Base-by-base conservation (phyloP, 2,888 invertebrate species). In the Nineta flava region DNA sequence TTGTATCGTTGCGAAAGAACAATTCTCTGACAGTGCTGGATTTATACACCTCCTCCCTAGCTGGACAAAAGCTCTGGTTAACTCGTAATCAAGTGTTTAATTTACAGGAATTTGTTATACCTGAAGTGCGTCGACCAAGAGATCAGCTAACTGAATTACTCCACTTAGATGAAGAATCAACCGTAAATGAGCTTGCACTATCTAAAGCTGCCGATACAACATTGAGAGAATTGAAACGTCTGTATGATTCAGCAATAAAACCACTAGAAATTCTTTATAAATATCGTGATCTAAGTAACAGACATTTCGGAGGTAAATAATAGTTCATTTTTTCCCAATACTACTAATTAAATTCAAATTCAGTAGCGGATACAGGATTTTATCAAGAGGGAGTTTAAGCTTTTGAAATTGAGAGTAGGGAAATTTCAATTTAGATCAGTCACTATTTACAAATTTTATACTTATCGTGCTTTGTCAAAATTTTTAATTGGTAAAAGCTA, bases 211-310 rank as follows among this genome's bases (percentile, higher is more conserved):
- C 85, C 2, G 85, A 87, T 54, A 76, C 81, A 17, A 79, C 90
- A 21, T 75, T 92, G 31, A 81, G 83, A 57, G 91, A 92, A 60
- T 72, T 93, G 56, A 93, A 93, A 65, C 81, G 76, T 60, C 72
- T 88, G 48, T 90, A 91, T 59, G 91, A 91, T 64, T 79, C 75
- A 55, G 86, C 90, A 3, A 87, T 94, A 46, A 87, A 90, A 65
- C 93, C 93, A 1, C 69, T 94, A 59, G 94, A 94, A 72, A 78
- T 75, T n/a, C 67, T 88, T 31, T 95, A 91, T 67, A 92, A 90
- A 65, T 94, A 92, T 63, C 78, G 88, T 59, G 92, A 93, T 65
- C 74, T 94, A 51, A 92, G 92, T 64, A 91, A 91, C 65, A 77
- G 91, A 55, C 90, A 87, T 68, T 90, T 91, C 61, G 87, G 90